Conservation (phyloP, 2,888 invertebrate species). For the Diadromus collaris region DNA sequence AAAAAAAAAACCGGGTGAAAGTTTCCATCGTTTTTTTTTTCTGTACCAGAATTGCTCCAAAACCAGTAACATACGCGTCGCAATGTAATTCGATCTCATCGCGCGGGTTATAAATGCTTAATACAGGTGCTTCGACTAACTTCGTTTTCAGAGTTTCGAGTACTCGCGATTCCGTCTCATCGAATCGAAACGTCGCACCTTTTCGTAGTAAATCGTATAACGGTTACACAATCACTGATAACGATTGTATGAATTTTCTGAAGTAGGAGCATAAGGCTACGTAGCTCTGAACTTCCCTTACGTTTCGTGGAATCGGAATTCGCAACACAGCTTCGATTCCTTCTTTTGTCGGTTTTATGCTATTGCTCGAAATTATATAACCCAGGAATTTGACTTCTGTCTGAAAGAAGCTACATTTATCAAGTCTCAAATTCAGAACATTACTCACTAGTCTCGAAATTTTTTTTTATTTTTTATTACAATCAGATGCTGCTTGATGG, state of each 20-base stretch:
- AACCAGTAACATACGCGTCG: slow-evolving; percentile 72
- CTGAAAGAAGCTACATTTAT: slow-evolving; percentile 45
- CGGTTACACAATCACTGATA: slow-evolving; percentile 9
- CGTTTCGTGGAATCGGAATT: slow-evolving; percentile 19
- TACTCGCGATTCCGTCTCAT: background rate
- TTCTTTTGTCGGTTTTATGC: slow-evolving; percentile 1
- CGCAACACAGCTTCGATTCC: slow-evolving; percentile 19
- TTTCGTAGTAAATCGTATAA: slow-evolving; percentile 11
- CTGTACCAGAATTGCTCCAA: slow-evolving; percentile 62
- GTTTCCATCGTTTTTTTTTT: slow-evolving; percentile 66
- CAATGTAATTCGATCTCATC: slow-evolving; percentile 73
- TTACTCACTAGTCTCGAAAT: slow-evolving; percentile 37
- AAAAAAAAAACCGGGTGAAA: slow-evolving; percentile 73
- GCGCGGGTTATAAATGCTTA: slow-evolving; percentile 1
- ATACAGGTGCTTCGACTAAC: background rate
- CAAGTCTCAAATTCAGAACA: slow-evolving; percentile 35
- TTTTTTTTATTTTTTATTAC: slow-evolving; percentile 46
- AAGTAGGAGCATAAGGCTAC: slow-evolving; percentile 23
- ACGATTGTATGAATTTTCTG: slow-evolving; percentile 23
- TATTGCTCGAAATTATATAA: slow-evolving; percentile 26
- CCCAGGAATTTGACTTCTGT: slow-evolving; percentile 42
- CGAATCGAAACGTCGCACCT: background rate
- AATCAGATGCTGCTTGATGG: slow-evolving; percentile 33
- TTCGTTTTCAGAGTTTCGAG: background rate
- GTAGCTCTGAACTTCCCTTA: slow-evolving; percentile 38